Evolutionary conservation across 1,140 invertebrate genomes (phyloP).

Genomic region (Helicoverpa armigera): DNA sequence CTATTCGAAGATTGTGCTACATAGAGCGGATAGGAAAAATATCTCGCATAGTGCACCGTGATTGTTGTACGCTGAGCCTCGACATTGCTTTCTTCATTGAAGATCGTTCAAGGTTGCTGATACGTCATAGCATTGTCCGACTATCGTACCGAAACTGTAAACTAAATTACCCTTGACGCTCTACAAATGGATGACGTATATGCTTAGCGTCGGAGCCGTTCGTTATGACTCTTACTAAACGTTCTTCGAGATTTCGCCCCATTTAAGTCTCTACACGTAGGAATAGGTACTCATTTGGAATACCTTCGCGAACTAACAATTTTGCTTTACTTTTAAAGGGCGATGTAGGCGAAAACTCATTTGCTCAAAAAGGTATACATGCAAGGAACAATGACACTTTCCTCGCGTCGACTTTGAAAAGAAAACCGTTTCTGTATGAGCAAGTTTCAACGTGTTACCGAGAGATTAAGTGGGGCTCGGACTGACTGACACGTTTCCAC

Average conservation of each 20-base stretch:
- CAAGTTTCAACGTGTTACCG: slow-evolving; percentile 41
- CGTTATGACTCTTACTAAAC: slow-evolving; percentile 24
- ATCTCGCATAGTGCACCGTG: not conserved
- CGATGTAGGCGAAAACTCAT: slow-evolving; percentile 30
- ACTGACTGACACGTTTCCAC: slow-evolving; percentile 44
- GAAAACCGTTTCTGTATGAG: slow-evolving; percentile 40
- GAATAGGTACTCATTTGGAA: slow-evolving; percentile 14
- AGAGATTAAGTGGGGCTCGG: slow-evolving; percentile 46
- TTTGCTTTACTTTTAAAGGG: slow-evolving; percentile 38
- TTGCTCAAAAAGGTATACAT: slow-evolving; percentile 38
- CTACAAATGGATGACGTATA: slow-evolving; percentile 45
- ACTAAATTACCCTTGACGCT: slow-evolving; percentile 47
- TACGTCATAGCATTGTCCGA: slow-evolving; percentile 47
- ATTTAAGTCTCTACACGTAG: slow-evolving; percentile 24
- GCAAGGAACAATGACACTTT: slow-evolving; percentile 43
- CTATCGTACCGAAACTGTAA: slow-evolving; percentile 45
- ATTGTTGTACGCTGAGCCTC: slow-evolving; percentile 19
- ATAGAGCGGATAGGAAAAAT: slow-evolving; percentile 13
- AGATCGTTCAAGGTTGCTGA: slow-evolving; percentile 39
- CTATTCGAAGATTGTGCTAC: not conserved
- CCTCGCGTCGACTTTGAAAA: slow-evolving; percentile 32
- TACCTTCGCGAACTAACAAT: slow-evolving; percentile 26
- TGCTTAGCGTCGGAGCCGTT: slow-evolving; percentile 25
- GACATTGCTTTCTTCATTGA: slow-evolving; percentile 45
- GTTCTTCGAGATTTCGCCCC: slow-evolving; percentile 7